These are phyloP conservation scores for Zapornia atra DNA, from an alignment of 2,113 vertebrate species.

Conservation along the genomic window DNA sequence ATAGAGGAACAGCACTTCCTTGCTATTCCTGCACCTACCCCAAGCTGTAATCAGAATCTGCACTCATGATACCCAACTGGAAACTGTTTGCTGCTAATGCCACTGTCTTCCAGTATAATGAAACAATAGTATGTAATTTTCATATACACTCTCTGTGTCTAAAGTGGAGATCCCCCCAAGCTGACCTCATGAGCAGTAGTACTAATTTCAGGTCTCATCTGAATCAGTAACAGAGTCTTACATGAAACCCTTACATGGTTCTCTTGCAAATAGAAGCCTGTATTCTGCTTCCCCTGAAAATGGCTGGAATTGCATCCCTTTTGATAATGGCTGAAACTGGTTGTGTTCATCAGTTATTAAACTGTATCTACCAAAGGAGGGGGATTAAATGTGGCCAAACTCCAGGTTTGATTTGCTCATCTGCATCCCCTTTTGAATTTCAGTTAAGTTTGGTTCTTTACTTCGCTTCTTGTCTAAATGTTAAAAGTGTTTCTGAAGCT, in stretches of 20 bases:
- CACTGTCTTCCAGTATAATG: not conserved
- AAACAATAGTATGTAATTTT: not conserved
- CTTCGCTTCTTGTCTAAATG: not conserved
- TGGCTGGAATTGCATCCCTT: not conserved
- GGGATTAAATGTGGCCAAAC: not conserved
- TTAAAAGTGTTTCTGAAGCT: conserved; percentile 19
- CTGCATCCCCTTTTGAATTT: not conserved
- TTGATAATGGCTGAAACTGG: not conserved
- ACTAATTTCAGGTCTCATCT: not conserved
- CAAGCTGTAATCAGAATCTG: not conserved
- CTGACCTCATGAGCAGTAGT: not conserved
- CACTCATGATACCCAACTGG: not conserved
- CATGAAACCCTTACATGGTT: not conserved
- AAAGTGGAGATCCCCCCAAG: not conserved
- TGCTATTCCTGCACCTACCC: not conserved
- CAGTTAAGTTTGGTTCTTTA: not conserved
- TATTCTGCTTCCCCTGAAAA: not conserved
- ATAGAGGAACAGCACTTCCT: not conserved
- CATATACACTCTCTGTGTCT: not conserved
- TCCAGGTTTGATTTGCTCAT: not conserved
- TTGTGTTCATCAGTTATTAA: not conserved
- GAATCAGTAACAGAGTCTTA: not conserved
- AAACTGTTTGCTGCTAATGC: not conserved
- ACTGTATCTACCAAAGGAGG: not conserved
- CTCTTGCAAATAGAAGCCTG: not conserved